Conservation (phyloP, 2,113 vertebrate genomes). For the Pseudolaguvia tuberculata region DNA sequence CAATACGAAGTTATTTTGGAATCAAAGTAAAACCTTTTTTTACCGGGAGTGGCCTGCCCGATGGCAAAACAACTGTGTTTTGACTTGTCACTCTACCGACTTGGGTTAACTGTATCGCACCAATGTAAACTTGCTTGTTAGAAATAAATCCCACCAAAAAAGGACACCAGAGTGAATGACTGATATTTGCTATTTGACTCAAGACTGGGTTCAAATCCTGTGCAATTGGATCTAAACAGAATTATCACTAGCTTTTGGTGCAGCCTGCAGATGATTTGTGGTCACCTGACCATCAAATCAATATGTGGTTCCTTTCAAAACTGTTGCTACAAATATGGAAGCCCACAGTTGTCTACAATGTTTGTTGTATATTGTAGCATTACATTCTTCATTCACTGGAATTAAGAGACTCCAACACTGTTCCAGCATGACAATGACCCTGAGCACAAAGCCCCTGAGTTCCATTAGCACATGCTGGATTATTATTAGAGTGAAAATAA, state of each 20-base stretch:
- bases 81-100: constrained; percentile 33
- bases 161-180: not conserved
- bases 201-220: constrained; percentile 14
- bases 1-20: constrained; percentile 24
- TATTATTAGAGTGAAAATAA: too few species aligned
- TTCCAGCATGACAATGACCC: too few species aligned
- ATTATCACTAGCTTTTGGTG: too few species aligned
- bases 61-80: constrained; percentile 36
- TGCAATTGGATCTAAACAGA: not conserved
- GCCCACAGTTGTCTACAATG: too few species aligned
- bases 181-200: constrained; percentile 39
- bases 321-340: too few species aligned
- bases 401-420: too few species aligned
- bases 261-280: not conserved
- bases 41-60: constrained; percentile 10
- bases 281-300: too few species aligned
- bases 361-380: too few species aligned
- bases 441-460: too few species aligned
- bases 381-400: too few species aligned
- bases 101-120: constrained; percentile 21
- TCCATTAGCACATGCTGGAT: too few species aligned
- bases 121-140: constrained; percentile 31
- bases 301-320: too few species aligned
- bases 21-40: constrained; percentile 21
- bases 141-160: constrained; percentile 29